These are phyloP conservation scores for Thamnaconus septentrionalis DNA, from an alignment of 2,113 vertebrate species.

Conservation along the genomic window DNA sequence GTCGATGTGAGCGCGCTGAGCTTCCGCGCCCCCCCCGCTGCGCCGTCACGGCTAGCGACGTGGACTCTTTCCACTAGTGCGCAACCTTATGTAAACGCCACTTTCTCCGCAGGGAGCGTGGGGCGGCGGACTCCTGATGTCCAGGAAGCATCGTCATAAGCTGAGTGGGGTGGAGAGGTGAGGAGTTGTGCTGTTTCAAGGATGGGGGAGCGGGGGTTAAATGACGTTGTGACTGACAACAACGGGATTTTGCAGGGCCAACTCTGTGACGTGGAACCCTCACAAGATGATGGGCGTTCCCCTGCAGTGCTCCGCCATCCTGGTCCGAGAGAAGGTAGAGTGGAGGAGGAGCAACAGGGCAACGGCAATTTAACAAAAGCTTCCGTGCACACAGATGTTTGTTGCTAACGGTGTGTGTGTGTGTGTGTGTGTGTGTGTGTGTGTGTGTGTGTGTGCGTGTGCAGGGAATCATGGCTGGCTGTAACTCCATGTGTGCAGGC, in stretches of 20 bases:
- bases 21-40: neutral
- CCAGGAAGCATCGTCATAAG: slow-evolving; percentile 95
- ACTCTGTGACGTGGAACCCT: slow-evolving; percentile 98
- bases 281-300: slow-evolving; percentile 99
- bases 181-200: neutral
- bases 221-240: neutral
- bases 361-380: no score
- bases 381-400: no score
- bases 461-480: slow-evolving; percentile 92
- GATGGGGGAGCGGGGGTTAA: slow-evolving; percentile 18
- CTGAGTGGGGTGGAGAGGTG: slow-evolving; percentile 91
- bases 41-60: neutral
- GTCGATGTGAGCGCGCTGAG: slow-evolving; percentile 86
- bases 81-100: neutral
- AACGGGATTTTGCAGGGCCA: slow-evolving; percentile 80
- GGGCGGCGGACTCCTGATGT: slow-evolving; percentile 97
- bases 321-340: slow-evolving; percentile 93
- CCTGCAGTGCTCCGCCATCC: slow-evolving; percentile 95
- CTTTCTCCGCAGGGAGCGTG: slow-evolving; percentile 85
- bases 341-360: neutral
- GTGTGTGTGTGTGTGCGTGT: slow-evolving; percentile 3
- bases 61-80: no score
- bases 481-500: slow-evolving; percentile 98
- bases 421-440: slow-evolving; percentile 1
- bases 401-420: neutral